Evolutionary conservation across 2,797 vertebrate species (phyloP).

Genomic region (Sebastolobus altivelis): DNA sequence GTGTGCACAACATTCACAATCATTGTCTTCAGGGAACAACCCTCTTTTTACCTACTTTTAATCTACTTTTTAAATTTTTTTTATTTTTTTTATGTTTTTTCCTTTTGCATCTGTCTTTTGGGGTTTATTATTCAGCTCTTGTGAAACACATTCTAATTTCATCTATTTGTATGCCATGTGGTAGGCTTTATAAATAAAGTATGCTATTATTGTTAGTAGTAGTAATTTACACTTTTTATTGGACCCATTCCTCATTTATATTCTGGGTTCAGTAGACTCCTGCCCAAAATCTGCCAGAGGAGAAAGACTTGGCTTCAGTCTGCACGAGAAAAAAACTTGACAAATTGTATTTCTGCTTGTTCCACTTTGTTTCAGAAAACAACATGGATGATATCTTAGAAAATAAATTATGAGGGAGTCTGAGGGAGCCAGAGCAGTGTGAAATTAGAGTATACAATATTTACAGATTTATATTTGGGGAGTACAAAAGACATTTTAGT

Average conservation of each 20-base stretch:
- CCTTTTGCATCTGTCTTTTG: not conserved
- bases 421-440: conserved; percentile 1
- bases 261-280: not conserved
- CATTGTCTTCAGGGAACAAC: not conserved
- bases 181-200: not conserved
- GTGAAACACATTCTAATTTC: not conserved
- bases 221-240: not conserved
- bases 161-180: not conserved
- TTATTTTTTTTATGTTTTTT: not conserved
- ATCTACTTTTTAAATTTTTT: not conserved
- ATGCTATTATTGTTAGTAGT: not conserved
- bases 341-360: conserved; percentile 2
- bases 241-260: not conserved
- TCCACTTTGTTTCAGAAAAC: conserved; percentile 6
- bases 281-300: not conserved
- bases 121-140: not conserved
- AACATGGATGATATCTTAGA: not conserved
- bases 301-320: not conserved
- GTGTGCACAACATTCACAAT: not conserved
- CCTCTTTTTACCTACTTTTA: not conserved
- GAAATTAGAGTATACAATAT: conserved; percentile 64
- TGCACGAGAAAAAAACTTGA: not conserved
- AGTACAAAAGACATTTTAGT: conserved; percentile 1
- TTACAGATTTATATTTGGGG: conserved; percentile 18
- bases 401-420: conserved; percentile 1